phyloP scores from a whole-genome alignment of 2,888 invertebrate species.

The Agrochola lota region DNA sequence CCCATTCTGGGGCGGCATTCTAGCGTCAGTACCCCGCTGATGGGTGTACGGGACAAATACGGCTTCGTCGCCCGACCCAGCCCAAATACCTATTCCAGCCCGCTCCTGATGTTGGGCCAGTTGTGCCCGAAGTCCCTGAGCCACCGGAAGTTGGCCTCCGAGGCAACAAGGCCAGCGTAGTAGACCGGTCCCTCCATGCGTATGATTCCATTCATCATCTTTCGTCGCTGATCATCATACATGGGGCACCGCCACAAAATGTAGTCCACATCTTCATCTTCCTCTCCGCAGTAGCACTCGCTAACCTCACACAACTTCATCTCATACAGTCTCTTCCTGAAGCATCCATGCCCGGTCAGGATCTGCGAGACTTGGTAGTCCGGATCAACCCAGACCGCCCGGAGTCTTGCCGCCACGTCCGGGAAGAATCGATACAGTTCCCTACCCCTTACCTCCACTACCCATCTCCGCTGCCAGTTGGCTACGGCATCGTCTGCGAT shows the following conservation, averaged over 20 bases:
- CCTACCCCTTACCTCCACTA: constrained; percentile 40
- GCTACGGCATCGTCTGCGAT: neutral
- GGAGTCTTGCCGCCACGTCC: constrained; percentile 52
- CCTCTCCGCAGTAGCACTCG: too few species aligned
- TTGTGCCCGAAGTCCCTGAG: constrained; percentile 17
- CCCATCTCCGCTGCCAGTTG: constrained; percentile 61
- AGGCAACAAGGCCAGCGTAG: neutral
- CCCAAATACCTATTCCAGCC: neutral
- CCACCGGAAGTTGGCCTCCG: constrained; percentile 8
- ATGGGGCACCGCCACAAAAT: too few species aligned
- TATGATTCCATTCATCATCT: neutral
- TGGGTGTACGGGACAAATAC: too few species aligned
- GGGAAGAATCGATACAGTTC: constrained; percentile 63
- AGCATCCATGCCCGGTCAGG: constrained; percentile 62
- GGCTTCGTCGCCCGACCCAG: neutral
- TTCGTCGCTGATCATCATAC: neutral
- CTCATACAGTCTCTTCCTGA: constrained; percentile 43
- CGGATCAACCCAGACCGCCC: constrained; percentile 56
- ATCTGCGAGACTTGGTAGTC: constrained; percentile 62
- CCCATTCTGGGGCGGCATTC: too few species aligned
- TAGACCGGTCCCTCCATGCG: neutral
- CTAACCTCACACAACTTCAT: constrained; percentile 40
- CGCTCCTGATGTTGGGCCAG: neutral
- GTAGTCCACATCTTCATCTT: too few species aligned
- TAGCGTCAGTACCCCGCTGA: too few species aligned